These are phyloP conservation scores for Pipistrellus pygmaeus DNA, from an alignment of 2,797 vertebrate species.

Conservation along the genomic window DNA sequence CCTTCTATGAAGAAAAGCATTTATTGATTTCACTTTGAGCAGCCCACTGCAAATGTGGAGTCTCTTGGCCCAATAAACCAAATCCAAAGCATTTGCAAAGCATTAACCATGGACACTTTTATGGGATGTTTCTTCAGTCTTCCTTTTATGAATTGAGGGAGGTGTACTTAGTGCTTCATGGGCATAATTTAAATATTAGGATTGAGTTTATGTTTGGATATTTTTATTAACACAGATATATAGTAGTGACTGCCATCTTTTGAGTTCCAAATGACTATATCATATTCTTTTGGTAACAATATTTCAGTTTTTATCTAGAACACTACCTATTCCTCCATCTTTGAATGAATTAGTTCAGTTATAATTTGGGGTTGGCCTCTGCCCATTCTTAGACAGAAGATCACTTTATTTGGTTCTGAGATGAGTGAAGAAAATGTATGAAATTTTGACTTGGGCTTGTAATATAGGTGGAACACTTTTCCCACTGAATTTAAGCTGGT, in stretches of 20 bases:
- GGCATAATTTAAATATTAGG: neutral
- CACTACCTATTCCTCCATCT: neutral
- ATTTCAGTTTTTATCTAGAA: neutral
- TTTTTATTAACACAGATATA: neutral
- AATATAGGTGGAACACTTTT: neutral
- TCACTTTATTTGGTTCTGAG: neutral
- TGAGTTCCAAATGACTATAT: neutral
- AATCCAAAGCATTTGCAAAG: conserved; percentile 56
- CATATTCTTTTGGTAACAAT: neutral
- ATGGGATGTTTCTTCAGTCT: neutral
- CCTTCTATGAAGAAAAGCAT: conserved; percentile 61
- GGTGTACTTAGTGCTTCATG: neutral
- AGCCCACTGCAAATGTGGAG: conserved; percentile 33
- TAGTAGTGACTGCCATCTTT: neutral
- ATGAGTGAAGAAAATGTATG: neutral
- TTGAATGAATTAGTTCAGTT: neutral
- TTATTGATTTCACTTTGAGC: conserved; percentile 73
- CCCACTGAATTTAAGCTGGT: neutral
- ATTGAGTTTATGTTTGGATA: neutral
- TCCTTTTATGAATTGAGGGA: neutral
- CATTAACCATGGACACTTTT: conserved; percentile 23
- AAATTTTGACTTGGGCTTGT: neutral
- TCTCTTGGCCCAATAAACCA: conserved; percentile 46
- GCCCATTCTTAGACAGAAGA: neutral
- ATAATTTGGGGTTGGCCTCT: neutral